Conservation (phyloP, 2,797 vertebrate genomes). For the Poecilia velifera region DNA sequence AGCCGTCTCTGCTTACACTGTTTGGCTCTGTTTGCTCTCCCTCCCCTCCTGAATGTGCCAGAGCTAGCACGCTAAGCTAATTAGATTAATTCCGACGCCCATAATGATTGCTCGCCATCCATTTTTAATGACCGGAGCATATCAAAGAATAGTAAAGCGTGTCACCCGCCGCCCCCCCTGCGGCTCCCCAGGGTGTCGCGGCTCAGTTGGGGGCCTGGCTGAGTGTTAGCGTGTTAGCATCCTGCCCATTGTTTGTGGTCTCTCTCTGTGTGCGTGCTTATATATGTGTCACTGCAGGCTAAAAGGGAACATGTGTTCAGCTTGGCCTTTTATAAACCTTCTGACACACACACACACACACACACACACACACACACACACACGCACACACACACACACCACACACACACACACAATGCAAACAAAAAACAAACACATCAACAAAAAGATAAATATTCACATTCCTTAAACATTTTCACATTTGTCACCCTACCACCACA, state of each 20-base stretch:
- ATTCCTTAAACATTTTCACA: neutral
- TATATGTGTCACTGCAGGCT: constrained; percentile 61
- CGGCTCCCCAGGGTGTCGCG: constrained; percentile 41
- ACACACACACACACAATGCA: neutral
- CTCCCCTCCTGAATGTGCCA: constrained; percentile 49
- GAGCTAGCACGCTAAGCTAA: constrained; percentile 72
- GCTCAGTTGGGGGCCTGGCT: constrained; percentile 58
- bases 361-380: too few species aligned
- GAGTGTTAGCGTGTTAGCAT: constrained; percentile 52
- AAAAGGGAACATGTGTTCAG: constrained; percentile 67
- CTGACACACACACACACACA: neutral
- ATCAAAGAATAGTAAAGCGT: constrained; percentile 80
- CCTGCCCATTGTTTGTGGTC: constrained; percentile 42
- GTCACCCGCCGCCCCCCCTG: constrained; percentile 49
- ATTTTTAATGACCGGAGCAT: constrained; percentile 84
- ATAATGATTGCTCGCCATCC: constrained; percentile 83
- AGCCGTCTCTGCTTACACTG: constrained; percentile 60
- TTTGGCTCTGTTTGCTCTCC: constrained; percentile 71
- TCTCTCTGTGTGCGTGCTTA: constrained; percentile 27
- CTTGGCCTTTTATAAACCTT: constrained; percentile 50
- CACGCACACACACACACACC: neutral
- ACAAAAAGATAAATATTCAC: constrained; percentile 48
- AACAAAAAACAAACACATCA: constrained; percentile 19
- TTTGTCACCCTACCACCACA: neutral
- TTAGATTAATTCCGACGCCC: constrained; percentile 84